Base-by-base conservation (phyloP, 1,140 invertebrate species). In the Camponotus floridanus region DNA sequence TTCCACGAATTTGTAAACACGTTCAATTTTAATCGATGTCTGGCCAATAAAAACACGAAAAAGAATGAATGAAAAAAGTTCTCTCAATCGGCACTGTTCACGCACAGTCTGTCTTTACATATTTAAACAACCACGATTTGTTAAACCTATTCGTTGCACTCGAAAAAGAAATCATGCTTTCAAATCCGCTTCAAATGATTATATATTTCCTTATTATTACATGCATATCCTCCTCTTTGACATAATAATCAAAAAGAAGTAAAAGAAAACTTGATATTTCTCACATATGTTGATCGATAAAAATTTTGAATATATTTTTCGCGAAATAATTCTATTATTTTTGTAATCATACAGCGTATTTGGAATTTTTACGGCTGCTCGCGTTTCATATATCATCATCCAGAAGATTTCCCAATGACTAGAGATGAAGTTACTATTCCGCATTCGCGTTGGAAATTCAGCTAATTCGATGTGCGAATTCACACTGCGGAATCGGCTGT, bases 1-100 rank as follows among this genome's bases (percentile, higher is more conserved):
- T 86, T 86, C 84, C 64, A 79, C 64, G 84, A 86, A 86, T 86
- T 86, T 79, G 84, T 80, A 86, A 86, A 86, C 64, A 70, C 59
- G 42, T 76, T 7, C 73, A 61, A 78, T 85, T 78, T 76, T 85
- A 85, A 78, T 85, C 81, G 81, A 85, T 31, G 81, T 78, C 79
- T 83, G 67, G 51, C 79, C 39, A 73, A 81, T 81, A 83, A 62
- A 83, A 39, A 74, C 62, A 83, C 5, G 31, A 45, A n/a, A 36
- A 36, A 33, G 13, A 80, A 68, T 39, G 48, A 80, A 80, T 15
- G 13, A 48, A 26, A 73, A 11, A 7, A 4, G 3, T 39, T 6
- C 11, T 5, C 26, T 61, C 13, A 68, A 21, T 15, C 21, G 3
- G 18, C 7, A 59, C 4, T 31, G 36, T 39, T 74, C 68, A 83